Evolutionary conservation across 2,113 vertebrate species (phyloP), one percentile per base, ranked within the genome.

Genomic region (Podarcis muralis): DNA sequence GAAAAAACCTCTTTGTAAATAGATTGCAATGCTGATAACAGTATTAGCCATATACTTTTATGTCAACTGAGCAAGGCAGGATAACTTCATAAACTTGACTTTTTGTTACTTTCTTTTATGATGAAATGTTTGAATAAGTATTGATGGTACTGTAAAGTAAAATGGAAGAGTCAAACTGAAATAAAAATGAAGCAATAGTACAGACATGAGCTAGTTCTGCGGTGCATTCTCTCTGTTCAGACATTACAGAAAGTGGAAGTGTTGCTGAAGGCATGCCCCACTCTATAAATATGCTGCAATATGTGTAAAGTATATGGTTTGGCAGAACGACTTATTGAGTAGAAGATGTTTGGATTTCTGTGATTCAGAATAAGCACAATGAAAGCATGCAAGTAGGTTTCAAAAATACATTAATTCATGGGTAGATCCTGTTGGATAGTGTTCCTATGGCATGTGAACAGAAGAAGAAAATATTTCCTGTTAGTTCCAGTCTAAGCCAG

Each of bases 401-500:
- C 74, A 83, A n/a, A 84, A 91, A 5, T 2, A 12, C 11, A 48
- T 30, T 74, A 1, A 0, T 81, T 90, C 6, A 9, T 43, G 68
- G 40, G 86, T 89, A 83, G 69, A 27, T 62, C 35, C 6, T 0
- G 1, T 75, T 81, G 59, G 57, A 83, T 83, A 85, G 79, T 85
- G 30, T 85, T 95, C 35, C 66, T 68, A 12, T 83, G 37, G 11
- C 16, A 81, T 1, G 6, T 8, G 69, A 93, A 43, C 2, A 66
- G 30, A 2, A 13, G 57, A 40, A 92, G 68, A 30, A 85, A 69
- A 90, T 90, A 83, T 86, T 92, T 94, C 37, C 0, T 92, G 78
- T 87, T 81, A 91, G 59, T 6, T 37, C 92, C 81, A 85, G 94
- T 80, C 65, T 92, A 80, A 90, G 88, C 78, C 68, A 66, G 84